A percentile compares a stretch with the other conserved stretches of the same genome.
These are phyloP conservation scores for Oriolus oriolus DNA, from an alignment of 2,113 vertebrate species.

Conservation along the genomic window DNA sequence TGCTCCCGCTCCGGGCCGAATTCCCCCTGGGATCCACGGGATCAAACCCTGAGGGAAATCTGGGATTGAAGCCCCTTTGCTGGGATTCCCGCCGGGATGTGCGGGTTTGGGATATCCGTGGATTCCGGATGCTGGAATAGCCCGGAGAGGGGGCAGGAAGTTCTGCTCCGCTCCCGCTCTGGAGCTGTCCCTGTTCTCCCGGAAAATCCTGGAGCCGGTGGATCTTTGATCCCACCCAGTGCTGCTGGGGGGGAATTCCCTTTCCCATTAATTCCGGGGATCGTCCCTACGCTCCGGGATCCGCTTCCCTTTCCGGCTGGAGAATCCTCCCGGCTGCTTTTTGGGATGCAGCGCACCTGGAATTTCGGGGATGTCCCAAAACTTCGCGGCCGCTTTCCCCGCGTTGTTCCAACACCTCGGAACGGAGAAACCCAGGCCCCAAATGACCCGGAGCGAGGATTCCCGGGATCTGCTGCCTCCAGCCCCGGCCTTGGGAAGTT, in stretches of 20 bases:
- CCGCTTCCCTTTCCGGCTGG: accelerated
- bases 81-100: accelerated
- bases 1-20: background rate
- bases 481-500: background rate
- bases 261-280: background rate
- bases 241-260: background rate
- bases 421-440: background rate
- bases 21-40: accelerated
- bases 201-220: background rate
- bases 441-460: accelerated
- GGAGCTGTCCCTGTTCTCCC: background rate
- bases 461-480: background rate
- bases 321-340: background rate
- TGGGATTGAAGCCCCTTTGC: background rate
- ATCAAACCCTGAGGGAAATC: background rate
- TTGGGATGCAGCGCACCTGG: accelerated
- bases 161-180: accelerated
- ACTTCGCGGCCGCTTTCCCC: background rate
- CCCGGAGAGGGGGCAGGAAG: accelerated
- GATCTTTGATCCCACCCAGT: background rate
- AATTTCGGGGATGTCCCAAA: accelerated
- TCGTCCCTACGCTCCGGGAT: background rate
- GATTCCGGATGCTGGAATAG: accelerated
- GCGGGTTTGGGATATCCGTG: accelerated
- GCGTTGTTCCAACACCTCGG: accelerated